Conservation (phyloP, 2,888 invertebrate species). For the Mythimna albipuncta region DNA sequence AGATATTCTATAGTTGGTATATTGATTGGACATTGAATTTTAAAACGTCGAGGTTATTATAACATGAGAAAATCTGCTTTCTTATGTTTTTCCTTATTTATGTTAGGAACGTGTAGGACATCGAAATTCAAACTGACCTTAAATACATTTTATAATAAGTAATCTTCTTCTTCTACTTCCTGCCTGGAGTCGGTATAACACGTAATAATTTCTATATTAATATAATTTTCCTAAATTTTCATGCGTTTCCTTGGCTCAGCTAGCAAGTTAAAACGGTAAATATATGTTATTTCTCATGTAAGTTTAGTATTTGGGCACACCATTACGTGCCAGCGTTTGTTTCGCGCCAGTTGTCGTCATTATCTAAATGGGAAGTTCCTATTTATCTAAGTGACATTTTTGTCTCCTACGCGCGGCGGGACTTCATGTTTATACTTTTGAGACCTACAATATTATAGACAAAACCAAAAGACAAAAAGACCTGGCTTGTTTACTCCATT, state of each 20-base stretch:
- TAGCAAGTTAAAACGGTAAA: background rate
- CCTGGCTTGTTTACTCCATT: background rate
- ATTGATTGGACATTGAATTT: too few species aligned
- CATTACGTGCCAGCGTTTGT: slow-evolving; percentile 45
- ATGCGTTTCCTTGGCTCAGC: background rate
- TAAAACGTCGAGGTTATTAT: too few species aligned
- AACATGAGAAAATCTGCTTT: background rate
- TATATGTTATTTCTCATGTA: slow-evolving; percentile 26
- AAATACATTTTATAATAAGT: background rate
- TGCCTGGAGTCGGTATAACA: too few species aligned
- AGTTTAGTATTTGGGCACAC: slow-evolving; percentile 50
- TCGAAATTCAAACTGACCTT: background rate
- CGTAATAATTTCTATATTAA: too few species aligned
- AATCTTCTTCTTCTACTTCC: too few species aligned
- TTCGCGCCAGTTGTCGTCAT: slow-evolving; percentile 67
- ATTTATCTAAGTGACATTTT: slow-evolving; percentile 82
- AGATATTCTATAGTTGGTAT: background rate
- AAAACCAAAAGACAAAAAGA: background rate
- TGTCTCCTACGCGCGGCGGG: slow-evolving; percentile 71
- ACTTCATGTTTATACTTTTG: slow-evolving; percentile 33
- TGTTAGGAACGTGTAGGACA: background rate
- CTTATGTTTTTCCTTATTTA: background rate
- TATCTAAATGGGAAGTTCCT: slow-evolving; percentile 84
- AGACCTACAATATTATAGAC: slow-evolving; percentile 11
- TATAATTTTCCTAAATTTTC: background rate